phyloP scores from a whole-genome alignment of 2,797 vertebrate species.

The Cynodonichthys magdalenae region DNA sequence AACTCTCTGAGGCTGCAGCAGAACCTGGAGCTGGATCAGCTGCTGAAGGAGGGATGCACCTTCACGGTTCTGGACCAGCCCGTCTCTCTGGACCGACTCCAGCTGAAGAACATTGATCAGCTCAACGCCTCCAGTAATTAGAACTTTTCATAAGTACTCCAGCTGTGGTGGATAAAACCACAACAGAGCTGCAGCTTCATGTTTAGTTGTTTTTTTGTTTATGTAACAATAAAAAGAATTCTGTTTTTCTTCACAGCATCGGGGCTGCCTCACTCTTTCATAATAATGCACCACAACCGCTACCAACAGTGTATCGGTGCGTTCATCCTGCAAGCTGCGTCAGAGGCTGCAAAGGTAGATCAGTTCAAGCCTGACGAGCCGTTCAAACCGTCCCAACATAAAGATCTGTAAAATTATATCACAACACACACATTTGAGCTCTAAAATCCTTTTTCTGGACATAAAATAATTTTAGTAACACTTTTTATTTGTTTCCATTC shows the following conservation, averaged over 20 bases:
- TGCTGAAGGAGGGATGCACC: constrained; percentile 87
- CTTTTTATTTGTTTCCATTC: too few relatives aligned
- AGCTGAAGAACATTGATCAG: constrained; percentile 86
- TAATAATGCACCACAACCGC: constrained; percentile 91
- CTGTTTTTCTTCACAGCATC: constrained; percentile 75
- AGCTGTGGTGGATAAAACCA: not conserved
- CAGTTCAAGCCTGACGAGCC: not conserved
- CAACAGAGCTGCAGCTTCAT: not conserved
- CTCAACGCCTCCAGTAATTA: constrained; percentile 84
- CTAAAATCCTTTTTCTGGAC: too few relatives aligned
- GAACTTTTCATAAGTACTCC: not conserved
- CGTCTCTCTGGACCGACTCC: constrained; percentile 87
- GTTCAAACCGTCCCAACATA: not conserved
- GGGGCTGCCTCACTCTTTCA: constrained; percentile 87
- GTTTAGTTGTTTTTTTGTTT: not conserved
- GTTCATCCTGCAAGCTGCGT: constrained; percentile 89
- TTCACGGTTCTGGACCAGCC: constrained; percentile 91
- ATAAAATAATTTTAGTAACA: too few relatives aligned
- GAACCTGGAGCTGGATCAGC: constrained; percentile 85
- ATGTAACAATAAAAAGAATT: not conserved
- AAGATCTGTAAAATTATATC: not conserved
- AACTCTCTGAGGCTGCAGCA: constrained; percentile 78
- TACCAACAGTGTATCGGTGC: constrained; percentile 88
- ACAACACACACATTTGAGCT: not conserved
- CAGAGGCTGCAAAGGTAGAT: constrained; percentile 85